Conservation (phyloP, 2,797 vertebrate genomes). For the Chrysocyon brachyurus region DNA sequence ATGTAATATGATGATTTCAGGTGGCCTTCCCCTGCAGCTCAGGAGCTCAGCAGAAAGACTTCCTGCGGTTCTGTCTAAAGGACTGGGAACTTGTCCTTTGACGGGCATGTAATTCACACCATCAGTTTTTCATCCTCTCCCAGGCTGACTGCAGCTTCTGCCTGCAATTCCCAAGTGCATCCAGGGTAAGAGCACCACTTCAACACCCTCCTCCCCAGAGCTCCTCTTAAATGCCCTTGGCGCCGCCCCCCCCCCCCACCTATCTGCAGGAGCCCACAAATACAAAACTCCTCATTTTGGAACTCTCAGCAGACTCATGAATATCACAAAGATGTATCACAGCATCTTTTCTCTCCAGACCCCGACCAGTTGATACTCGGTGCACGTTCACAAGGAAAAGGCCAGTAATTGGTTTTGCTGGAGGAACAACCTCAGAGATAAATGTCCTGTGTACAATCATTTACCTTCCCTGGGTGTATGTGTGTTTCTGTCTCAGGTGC, state of each 20-base stretch:
- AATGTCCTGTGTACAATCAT: slow-evolving; percentile 75
- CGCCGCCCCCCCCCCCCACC: not conserved
- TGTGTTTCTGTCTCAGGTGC: slow-evolving; percentile 51
- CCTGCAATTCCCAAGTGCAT: not conserved
- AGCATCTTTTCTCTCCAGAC: not conserved
- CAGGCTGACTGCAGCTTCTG: not conserved
- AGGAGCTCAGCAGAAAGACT: not conserved
- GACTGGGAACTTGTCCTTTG: not conserved
- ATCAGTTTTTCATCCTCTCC: not conserved
- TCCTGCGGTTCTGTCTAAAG: not conserved
- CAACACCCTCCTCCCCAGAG: not conserved
- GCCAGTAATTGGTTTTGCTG: slow-evolving; percentile 83
- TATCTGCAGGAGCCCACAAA: slow-evolving; percentile 17
- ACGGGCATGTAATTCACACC: not conserved
- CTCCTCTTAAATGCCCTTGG: not conserved
- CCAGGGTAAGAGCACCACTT: not conserved
- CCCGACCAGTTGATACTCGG: slow-evolving; percentile 52
- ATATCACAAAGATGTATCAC: slow-evolving; percentile 66
- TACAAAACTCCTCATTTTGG: not conserved
- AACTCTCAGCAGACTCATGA: slow-evolving; percentile 71
- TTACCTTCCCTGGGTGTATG: slow-evolving; percentile 73
- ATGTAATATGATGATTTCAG: not conserved
- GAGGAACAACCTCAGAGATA: slow-evolving; percentile 78
- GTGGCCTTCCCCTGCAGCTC: not conserved
- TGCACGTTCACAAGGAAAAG: slow-evolving; percentile 66